Evolutionary conservation across 2,888 invertebrate species (phyloP).

Genomic region (Oeneis ivallda): DNA sequence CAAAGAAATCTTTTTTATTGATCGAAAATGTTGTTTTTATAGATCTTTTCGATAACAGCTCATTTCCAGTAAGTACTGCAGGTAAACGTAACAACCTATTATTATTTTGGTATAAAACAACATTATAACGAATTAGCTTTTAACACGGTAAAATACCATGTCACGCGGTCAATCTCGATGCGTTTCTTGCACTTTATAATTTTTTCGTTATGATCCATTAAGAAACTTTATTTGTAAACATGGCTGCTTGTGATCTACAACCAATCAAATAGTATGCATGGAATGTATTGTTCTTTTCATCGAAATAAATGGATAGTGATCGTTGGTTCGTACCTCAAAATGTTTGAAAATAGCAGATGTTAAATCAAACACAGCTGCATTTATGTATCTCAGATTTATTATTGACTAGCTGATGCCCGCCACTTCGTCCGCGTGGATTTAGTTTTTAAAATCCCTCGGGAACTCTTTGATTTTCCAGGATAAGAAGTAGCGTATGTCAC

Average conservation of each 20-base stretch:
- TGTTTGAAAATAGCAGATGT: not conserved
- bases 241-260: not conserved
- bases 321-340: not conserved
- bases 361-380: slow-evolving; percentile 3
- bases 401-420: no score
- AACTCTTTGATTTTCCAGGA: no score
- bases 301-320: not conserved
- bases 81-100: no score
- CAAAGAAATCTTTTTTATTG: no score
- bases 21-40: no score
- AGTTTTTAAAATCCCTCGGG: no score
- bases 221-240: not conserved
- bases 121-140: no score
- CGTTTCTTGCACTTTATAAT: not conserved
- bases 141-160: not conserved
- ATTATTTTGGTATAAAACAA: not conserved
- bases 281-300: slow-evolving; percentile 3
- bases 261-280: not conserved
- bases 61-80: no score
- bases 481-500: no score
- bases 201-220: not conserved
- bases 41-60: no score
- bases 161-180: not conserved
- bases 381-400: not conserved
- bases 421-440: no score